Percentiles rank a stretch among this genome's conserved stretches.
These are phyloP conservation scores for Orestias chungarensis DNA, from an alignment of 2,797 vertebrate species.

Conservation along the genomic window DNA sequence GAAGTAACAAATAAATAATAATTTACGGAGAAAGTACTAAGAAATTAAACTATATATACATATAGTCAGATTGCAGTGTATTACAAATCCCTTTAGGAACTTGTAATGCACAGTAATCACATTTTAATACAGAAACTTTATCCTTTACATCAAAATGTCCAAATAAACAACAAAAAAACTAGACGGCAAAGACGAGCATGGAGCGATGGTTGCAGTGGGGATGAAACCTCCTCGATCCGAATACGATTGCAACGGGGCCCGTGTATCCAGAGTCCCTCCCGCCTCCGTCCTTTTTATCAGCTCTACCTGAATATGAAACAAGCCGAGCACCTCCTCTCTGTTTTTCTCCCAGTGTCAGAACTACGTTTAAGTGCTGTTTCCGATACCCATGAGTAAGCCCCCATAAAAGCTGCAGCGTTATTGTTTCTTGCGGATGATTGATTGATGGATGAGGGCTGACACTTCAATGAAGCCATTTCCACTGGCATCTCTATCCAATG, in stretches of 20 bases:
- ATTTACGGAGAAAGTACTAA: no score
- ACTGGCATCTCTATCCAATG: conserved; percentile 99
- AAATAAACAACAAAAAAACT: no score
- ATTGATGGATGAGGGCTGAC: conserved; percentile 99
- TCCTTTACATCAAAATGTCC: not conserved
- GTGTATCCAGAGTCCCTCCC: conserved; percentile 63
- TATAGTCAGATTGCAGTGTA: no score
- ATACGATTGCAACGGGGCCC: conserved; percentile 32
- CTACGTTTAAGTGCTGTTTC: conserved; percentile 96
- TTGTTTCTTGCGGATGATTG: conserved; percentile 99
- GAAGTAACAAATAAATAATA: no score
- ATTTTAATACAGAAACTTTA: not conserved
- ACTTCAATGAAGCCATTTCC: conserved; percentile 99
- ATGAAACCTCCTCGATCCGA: conserved; percentile 41
- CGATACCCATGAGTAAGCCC: conserved; percentile 98
- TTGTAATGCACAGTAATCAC: not conserved
- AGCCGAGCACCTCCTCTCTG: conserved; percentile 68
- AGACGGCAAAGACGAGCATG: conserved; percentile 24
- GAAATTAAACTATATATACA: no score
- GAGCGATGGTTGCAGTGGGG: conserved; percentile 26
- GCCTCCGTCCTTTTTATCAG: conserved; percentile 65
- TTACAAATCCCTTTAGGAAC: no score
- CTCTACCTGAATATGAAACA: conserved; percentile 76
- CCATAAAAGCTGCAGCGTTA: conserved; percentile 96
- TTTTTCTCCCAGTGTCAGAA: conserved; percentile 89